phyloP scores from a whole-genome alignment of 2,797 vertebrate genomes.

The Mus caroli region DNA sequence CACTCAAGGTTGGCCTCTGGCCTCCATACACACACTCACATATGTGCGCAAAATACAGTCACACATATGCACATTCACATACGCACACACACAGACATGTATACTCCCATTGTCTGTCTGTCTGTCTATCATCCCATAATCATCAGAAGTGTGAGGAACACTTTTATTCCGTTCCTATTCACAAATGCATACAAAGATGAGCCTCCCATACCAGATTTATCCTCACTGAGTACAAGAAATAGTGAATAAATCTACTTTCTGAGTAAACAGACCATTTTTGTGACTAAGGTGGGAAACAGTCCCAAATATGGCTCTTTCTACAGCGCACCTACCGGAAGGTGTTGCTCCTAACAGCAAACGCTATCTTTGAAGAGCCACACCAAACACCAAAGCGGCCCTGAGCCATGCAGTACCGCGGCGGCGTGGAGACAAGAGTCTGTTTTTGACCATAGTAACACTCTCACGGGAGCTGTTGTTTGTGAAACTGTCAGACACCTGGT shows the following conservation, averaged over 20 bases:
- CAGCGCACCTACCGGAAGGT: conserved; percentile 42
- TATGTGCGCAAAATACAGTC: not conserved
- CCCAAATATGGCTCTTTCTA: not conserved
- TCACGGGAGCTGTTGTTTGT: conserved; percentile 13
- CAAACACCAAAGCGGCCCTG: conserved; percentile 18
- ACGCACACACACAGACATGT: not conserved
- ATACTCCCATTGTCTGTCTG: not conserved
- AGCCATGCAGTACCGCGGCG: not conserved
- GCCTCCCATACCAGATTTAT: conserved; percentile 31
- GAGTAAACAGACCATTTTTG: conserved; percentile 33
- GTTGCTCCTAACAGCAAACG: conserved; percentile 46
- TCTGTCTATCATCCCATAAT: not conserved
- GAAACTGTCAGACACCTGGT: conserved; percentile 22
- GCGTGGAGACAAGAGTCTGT: not conserved
- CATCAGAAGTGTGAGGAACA: not conserved
- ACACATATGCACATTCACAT: no score
- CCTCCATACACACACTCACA: not conserved
- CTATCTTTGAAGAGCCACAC: conserved; percentile 36
- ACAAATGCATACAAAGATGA: not conserved
- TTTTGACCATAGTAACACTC: conserved; percentile 69
- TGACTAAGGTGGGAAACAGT: not conserved
- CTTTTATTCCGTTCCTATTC: conserved; percentile 8
- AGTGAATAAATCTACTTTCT: not conserved
- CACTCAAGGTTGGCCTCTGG: not conserved
- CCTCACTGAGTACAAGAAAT: conserved; percentile 46